A percentile compares a stretch with the other conserved stretches of the same genome.
Conservation (phyloP, 2,888 invertebrate species). For the Elysia crispata region DNA sequence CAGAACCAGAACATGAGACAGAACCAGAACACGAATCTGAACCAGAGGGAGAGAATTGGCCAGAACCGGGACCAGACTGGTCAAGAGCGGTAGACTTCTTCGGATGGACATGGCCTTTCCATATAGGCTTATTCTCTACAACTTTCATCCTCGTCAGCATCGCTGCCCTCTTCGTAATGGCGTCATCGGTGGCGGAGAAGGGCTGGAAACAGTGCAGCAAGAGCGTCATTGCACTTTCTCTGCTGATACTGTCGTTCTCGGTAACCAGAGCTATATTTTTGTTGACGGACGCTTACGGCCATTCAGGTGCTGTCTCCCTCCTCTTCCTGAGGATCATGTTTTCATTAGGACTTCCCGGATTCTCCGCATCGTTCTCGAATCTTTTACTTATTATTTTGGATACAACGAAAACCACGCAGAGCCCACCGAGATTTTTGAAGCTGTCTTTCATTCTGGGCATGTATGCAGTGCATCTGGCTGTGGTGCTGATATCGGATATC, state of each 20-base stretch:
- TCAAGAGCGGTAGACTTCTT: slow-evolving; percentile 54
- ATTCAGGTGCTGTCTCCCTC: slow-evolving; percentile 44
- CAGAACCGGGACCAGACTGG: slow-evolving; percentile 68
- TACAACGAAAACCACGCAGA: slow-evolving; percentile 65
- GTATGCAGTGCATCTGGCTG: slow-evolving; percentile 57
- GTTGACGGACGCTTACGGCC: slow-evolving; percentile 61
- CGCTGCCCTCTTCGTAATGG: slow-evolving; percentile 46
- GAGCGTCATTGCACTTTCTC: slow-evolving; percentile 59
- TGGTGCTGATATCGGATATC: slow-evolving; percentile 58
- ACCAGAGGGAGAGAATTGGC: slow-evolving; percentile 50
- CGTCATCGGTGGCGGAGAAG: slow-evolving; percentile 51
- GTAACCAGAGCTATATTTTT: slow-evolving; percentile 54
- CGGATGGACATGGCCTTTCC: slow-evolving; percentile 64
- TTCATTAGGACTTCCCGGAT: slow-evolving; percentile 61
- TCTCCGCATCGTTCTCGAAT: slow-evolving; percentile 64
- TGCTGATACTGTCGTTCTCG: slow-evolving; percentile 59
- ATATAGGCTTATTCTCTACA: slow-evolving; percentile 59
- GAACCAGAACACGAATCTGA: slow-evolving; percentile 14
- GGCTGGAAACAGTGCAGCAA: slow-evolving; percentile 47
- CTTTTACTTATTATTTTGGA: slow-evolving; percentile 65
- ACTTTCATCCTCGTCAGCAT: slow-evolving; percentile 52
- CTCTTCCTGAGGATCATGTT: slow-evolving; percentile 57
- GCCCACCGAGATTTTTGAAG: slow-evolving; percentile 63
- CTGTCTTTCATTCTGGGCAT: slow-evolving; percentile 57
- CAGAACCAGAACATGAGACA: neutral